Evolutionary conservation across 2,113 vertebrate species (phyloP).

Genomic region (Merops nubicus): DNA sequence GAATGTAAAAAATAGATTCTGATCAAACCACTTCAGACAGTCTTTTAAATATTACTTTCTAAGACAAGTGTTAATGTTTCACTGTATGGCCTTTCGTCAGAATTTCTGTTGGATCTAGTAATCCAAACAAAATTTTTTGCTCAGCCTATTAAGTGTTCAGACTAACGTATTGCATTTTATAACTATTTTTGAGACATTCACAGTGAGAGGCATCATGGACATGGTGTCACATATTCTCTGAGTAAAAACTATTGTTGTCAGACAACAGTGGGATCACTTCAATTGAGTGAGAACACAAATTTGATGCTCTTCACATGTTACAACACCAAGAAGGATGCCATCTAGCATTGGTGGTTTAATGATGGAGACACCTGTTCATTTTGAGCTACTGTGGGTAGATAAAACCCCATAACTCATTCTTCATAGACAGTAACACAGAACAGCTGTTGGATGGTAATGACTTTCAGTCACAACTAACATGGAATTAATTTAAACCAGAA

Average conservation of each 20-base stretch:
- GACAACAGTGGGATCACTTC: background rate
- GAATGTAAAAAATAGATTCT: background rate
- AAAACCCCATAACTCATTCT: background rate
- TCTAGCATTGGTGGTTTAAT: background rate
- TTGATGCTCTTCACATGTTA: background rate
- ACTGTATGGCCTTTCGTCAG: background rate
- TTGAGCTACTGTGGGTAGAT: background rate
- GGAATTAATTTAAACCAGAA: constrained; percentile 16
- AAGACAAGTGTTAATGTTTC: background rate
- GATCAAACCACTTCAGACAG: background rate
- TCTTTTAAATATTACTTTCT: background rate
- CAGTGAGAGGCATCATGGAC: background rate
- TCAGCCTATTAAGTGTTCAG: background rate
- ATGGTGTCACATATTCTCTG: background rate
- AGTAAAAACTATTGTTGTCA: background rate
- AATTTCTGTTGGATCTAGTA: background rate
- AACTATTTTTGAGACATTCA: background rate
- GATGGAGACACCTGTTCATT: background rate
- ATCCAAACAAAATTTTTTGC: background rate
- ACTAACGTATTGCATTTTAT: background rate
- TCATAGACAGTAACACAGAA: background rate
- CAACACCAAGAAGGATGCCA: background rate
- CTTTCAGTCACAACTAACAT: background rate
- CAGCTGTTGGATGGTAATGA: background rate
- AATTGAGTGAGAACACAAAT: background rate